Base-by-base conservation (phyloP, 2,797 vertebrate genomes). In the Takifugu rubripes region DNA sequence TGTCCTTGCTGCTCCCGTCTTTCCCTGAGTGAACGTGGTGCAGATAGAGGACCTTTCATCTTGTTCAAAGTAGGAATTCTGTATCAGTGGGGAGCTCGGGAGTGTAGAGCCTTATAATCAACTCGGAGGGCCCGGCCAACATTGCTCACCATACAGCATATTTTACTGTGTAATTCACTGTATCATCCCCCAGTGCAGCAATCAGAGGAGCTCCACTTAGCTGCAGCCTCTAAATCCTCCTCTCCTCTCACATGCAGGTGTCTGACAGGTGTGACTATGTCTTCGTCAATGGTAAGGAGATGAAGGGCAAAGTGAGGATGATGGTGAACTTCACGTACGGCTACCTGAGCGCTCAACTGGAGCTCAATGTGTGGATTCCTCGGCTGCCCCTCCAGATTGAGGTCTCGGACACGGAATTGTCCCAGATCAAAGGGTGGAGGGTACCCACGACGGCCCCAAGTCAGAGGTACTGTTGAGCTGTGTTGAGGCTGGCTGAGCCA, bases 341-440 rank as follows among this genome's bases (percentile, higher is more conserved):
- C 87, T 94, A 96, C 88, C 88, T 97, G 86, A 94, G 85, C 29
- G 88, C 92, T 50, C 89, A 92, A 56, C 90, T 97, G 17, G 92
- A 94, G 76, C 83, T 98, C 79, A 93, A 90, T 0, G 94, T 97
- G 33, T 98, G 96, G 96, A 91, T 92, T 59, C 95, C 96, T 49
- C 93, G 83, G 31, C 93, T 96, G 14, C 95, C 96, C 0, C 92
- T 96, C 65, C 92, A 95, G 82, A 95, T 98, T 6, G 94, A 97
- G 74, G 89, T 97, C 69, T 96, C 96, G 0, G 95, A 98, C 88
- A 86, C 92, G 0, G 94, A 97, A 73, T 90, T 98, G 62, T 95
- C 93, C 82, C 96, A 96, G 87, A 94, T 98, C 85, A 97, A 95
- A 85, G 93, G 94, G 56, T 97, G 96, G 96, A 91, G 95, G 82